Conservation (phyloP, 1,140 invertebrate genomes). For the Drosophila oshimai region DNA sequence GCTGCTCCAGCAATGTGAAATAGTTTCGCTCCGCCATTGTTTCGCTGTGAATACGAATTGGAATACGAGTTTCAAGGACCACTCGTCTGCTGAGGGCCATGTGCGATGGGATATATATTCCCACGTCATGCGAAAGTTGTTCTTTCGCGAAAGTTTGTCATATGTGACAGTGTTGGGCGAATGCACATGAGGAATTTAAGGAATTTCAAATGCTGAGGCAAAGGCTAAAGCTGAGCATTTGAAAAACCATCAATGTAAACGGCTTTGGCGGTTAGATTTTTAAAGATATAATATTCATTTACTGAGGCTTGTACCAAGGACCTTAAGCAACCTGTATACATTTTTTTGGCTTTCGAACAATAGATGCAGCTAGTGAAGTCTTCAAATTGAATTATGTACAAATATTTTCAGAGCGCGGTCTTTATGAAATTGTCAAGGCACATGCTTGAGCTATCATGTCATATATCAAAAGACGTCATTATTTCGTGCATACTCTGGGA, state of each 20-base stretch:
- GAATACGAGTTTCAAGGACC: conserved; percentile 59
- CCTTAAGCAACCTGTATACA: no score
- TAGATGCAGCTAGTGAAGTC: background rate
- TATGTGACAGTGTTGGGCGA: conserved; percentile 16
- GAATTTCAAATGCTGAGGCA: background rate
- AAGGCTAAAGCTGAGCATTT: background rate
- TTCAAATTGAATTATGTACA: conserved; percentile 29
- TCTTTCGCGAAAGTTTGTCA: conserved; percentile 29
- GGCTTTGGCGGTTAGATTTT: no score
- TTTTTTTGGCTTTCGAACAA: no score
- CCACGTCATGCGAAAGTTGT: conserved; percentile 34
- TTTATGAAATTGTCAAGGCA: conserved; percentile 39
- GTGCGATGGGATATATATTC: conserved; percentile 7
- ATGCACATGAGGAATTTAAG: conserved; percentile 14
- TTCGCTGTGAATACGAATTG: conserved; percentile 29
- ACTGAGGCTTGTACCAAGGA: no score
- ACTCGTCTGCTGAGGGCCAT: conserved; percentile 3
- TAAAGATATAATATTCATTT: no score
- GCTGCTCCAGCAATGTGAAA: conserved; percentile 26
- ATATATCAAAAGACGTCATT: conserved; percentile 59
- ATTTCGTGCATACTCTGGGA: conserved; percentile 36
- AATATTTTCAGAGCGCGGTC: background rate
- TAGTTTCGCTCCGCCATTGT: conserved; percentile 50
- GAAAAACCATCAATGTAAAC: background rate
- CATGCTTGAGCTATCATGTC: conserved; percentile 13